Conservation (phyloP, 2,113 vertebrate genomes). For the Malurus alboscapulatus region DNA sequence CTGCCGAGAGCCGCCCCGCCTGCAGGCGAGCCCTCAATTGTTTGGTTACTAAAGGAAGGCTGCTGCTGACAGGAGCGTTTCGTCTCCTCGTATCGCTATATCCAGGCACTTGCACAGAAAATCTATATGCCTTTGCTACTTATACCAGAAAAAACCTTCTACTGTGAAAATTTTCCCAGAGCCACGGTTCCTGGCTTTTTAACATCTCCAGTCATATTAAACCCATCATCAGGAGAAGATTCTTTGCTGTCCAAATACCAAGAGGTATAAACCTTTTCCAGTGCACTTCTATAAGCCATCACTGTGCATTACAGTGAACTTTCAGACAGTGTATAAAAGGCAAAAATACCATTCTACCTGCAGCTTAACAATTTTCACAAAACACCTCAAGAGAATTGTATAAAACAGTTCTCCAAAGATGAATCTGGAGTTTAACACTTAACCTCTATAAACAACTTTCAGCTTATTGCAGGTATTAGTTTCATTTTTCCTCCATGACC, state of each 20-base stretch:
- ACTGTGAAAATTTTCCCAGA: background rate
- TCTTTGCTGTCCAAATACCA: background rate
- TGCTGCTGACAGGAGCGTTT: fast-evolving
- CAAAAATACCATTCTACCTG: background rate
- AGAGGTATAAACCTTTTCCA: background rate
- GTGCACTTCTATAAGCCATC: fast-evolving
- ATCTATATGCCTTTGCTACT: background rate
- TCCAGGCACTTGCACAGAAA: background rate
- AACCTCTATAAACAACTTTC: background rate
- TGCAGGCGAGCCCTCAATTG: fast-evolving
- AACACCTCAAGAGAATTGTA: background rate
- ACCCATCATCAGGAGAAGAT: fast-evolving
- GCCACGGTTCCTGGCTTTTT: background rate
- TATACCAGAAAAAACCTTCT: fast-evolving
- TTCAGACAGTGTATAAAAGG: background rate
- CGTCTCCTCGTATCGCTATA: fast-evolving
- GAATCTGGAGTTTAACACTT: background rate
- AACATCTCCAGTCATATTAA: background rate
- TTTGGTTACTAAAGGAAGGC: fast-evolving
- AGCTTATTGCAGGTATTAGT: background rate
- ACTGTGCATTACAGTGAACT: background rate
- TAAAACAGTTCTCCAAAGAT: background rate
- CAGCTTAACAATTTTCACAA: background rate
- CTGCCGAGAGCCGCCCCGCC: background rate
- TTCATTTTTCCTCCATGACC: background rate